These are phyloP conservation scores for Nerophis lumbriciformis DNA, from an alignment of 2,113 vertebrate genomes.

Conservation along the genomic window DNA sequence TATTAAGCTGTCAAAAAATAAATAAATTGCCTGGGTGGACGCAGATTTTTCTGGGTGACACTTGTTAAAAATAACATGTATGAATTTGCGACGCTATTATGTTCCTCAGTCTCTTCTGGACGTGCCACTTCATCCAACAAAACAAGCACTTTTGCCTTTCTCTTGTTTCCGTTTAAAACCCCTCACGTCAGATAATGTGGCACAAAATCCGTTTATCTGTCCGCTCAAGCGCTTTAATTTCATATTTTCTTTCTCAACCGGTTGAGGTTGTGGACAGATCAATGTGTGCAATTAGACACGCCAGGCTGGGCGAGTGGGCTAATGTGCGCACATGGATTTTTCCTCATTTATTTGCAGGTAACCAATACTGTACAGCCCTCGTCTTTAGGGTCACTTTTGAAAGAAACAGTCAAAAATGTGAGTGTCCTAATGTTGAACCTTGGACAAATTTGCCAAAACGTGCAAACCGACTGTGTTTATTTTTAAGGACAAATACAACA, in stretches of 20 bases:
- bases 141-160: background rate
- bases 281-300: slow-evolving; percentile 70
- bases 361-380: slow-evolving; percentile 54
- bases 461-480: too few relatives aligned
- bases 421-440: too few relatives aligned
- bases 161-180: background rate
- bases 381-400: slow-evolving; percentile 57
- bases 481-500: too few relatives aligned
- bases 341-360: slow-evolving; percentile 43
- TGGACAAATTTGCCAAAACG: too few relatives aligned
- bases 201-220: slow-evolving; percentile 19
- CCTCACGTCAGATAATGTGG: slow-evolving; percentile 6
- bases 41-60: background rate
- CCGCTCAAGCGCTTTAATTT: slow-evolving; percentile 51
- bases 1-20: background rate
- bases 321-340: slow-evolving; percentile 69
- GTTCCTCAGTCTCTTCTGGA: too few relatives aligned
- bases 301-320: slow-evolving; percentile 60
- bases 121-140: background rate
- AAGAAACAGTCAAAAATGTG: slow-evolving; percentile 13
- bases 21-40: background rate
- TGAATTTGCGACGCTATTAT: too few relatives aligned
- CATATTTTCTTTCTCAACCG: slow-evolving; percentile 60
- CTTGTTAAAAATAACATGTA: too few relatives aligned
- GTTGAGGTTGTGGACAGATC: slow-evolving; percentile 54